phyloP scores from a whole-genome alignment of 2,888 invertebrate genomes.

The Branchipolynoe longqiensis region DNA sequence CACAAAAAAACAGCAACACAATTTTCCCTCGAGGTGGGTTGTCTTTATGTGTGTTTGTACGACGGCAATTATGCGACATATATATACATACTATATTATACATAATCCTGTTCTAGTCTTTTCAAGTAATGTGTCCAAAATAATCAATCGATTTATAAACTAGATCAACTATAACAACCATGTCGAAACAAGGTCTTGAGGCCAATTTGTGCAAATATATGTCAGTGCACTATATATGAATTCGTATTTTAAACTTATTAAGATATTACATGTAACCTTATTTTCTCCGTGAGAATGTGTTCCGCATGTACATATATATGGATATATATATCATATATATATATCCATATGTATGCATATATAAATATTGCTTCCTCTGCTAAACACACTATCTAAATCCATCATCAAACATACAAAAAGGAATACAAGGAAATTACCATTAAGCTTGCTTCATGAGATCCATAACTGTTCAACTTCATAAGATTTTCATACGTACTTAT shows the following conservation, averaged over 20 bases:
- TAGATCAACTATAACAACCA: constrained; percentile 22
- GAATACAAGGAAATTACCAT: no score
- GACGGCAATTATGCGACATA: constrained; percentile 41
- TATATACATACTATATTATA: constrained; percentile 20
- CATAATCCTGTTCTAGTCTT: constrained; percentile 9
- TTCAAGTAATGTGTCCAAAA: constrained; percentile 46
- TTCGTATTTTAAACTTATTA: neutral
- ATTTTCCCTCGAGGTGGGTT: constrained; percentile 47
- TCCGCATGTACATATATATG: no score
- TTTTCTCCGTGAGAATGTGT: neutral
- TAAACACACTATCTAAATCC: neutral
- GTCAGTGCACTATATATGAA: constrained; percentile 17
- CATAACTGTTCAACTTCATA: neutral
- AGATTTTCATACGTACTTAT: neutral
- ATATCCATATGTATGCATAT: no score
- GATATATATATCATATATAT: no score
- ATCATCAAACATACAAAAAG: no score
- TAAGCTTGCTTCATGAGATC: neutral
- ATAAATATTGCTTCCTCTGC: neutral
- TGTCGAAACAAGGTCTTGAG: constrained; percentile 49
- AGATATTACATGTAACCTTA: constrained; percentile 2
- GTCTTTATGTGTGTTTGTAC: constrained; percentile 51
- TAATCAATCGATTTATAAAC: constrained; percentile 19
- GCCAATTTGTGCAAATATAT: constrained; percentile 16
- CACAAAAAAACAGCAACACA: no score